Base-by-base conservation (phyloP, 1,140 invertebrate genomes). In the Mercenaria mercenaria region DNA sequence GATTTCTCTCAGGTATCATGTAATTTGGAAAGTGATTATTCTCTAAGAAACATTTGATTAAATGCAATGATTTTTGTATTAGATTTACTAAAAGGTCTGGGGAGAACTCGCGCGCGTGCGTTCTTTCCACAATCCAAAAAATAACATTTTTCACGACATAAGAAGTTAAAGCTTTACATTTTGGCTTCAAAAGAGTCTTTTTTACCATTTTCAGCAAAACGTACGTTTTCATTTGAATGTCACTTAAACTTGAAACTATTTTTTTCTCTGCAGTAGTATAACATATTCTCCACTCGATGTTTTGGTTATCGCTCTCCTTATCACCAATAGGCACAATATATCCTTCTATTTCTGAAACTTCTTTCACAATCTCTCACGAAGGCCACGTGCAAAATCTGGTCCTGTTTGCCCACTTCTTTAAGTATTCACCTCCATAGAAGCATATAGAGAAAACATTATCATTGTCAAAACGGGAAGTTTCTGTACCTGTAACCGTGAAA, bases 111-210 rank as follows among this genome's bases (percentile, higher is more conserved):
- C 23, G 10, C 6, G 15, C 2, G 4, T 15, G 11, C 20, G 52
- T 56, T 23, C 10, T n/a, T 56, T 56, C 52, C 23, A 56, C 23
- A 11, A 56, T 20, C 23, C 52, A 81, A 26, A 81, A 32, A 11
- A 56, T 56, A 59, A 64, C 39, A 34, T 81, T 81, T 32, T 81
- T 81, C 23, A 81, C 20, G 6, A 81, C 56, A 43, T 81, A 81
- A 20, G 52, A 59, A 1, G 79, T 81, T 29, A 56, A 4, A 23
- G 23, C 10, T 23, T 56, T 56, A 23, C 52, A 56, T n/a, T 56
- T 15, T 20, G 52, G 52, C 52, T 56, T 56, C 23, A 56, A 56
- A 23, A 56, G 10, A 11, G 13, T 56, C 52, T 56, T 56, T 15
- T 6, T 20, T 23, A 56, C 4, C 23, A 56, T 56, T 23, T 56